Evolutionary conservation across 1,140 invertebrate species (phyloP).

Genomic region (Monomorium pharaonis): DNA sequence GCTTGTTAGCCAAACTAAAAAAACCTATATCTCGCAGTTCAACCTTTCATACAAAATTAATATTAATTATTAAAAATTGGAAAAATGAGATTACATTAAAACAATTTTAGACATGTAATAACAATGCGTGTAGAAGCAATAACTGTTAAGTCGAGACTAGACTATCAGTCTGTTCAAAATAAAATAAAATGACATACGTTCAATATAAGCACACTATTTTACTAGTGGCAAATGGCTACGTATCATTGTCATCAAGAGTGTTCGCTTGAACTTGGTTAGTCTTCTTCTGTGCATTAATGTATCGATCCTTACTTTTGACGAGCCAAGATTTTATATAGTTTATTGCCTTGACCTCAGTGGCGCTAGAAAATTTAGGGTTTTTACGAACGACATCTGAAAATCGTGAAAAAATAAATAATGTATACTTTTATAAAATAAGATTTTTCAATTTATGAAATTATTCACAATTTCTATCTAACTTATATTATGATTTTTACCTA

Average conservation of each 20-base stretch:
- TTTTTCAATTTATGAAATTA: conserved; percentile 3
- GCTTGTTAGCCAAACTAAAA: too few species aligned
- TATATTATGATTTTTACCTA: neutral
- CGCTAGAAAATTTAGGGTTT: neutral
- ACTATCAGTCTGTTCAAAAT: conserved; percentile 16
- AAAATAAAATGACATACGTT: conserved; percentile 14
- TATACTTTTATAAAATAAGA: conserved; percentile 3
- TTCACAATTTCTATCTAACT: conserved; percentile 8
- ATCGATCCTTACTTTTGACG: conserved; percentile 39
- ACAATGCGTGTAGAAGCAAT: neutral
- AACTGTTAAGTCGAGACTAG: neutral
- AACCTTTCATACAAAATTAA: neutral
- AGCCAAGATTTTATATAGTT: conserved; percentile 32
- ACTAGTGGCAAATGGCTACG: neutral
- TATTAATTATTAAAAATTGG: conserved; percentile 14
- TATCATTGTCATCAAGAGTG: neutral
- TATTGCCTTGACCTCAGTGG: conserved; percentile 4
- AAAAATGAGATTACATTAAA: neutral
- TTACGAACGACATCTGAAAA: conserved; percentile 33
- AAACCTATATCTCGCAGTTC: conserved; percentile 1
- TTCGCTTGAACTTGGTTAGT: neutral
- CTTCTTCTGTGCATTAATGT: conserved; percentile 5
- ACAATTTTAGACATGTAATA: conserved; percentile 10
- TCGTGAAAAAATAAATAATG: neutral
- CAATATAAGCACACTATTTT: neutral